phyloP scores from a whole-genome alignment of 2,113 vertebrate genomes.

The Tachysurus fulvidraco region DNA sequence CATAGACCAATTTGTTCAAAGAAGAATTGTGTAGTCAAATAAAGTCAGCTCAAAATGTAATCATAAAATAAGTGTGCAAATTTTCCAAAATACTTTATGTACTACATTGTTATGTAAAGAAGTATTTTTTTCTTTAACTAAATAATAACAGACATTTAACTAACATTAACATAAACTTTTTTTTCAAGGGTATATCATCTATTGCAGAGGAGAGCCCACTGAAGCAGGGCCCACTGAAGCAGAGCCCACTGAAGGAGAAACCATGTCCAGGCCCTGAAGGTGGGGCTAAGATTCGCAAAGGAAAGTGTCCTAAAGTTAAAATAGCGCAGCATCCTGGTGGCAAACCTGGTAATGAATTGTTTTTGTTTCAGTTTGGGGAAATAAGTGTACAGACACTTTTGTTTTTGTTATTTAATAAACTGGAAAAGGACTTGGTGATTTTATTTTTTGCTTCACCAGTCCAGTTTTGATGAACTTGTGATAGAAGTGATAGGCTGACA shows the following conservation, averaged over 20 bases:
- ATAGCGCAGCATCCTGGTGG: conserved; percentile 46
- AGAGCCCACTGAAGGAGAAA: conserved; percentile 47
- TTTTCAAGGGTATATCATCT: conserved; percentile 61
- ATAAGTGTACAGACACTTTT: background rate
- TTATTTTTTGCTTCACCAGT: too few species aligned
- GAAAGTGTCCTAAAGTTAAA: conserved; percentile 58
- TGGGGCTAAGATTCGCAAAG: conserved; percentile 54
- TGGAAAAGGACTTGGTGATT: background rate
- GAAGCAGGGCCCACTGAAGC: conserved; percentile 51
- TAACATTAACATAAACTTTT: background rate
- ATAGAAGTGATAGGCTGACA: too few species aligned
- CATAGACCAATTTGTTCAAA: background rate
- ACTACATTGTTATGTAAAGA: background rate
- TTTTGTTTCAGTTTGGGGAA: background rate
- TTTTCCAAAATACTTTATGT: background rate
- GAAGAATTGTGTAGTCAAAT: background rate
- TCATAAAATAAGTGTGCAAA: background rate
- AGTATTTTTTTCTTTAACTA: conserved; percentile 7
- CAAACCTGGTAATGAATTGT: conserved; percentile 61
- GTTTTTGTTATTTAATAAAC: background rate
- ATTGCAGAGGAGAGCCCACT: conserved; percentile 55
- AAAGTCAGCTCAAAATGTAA: background rate
- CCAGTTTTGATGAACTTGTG: too few species aligned
- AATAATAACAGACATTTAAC: conserved; percentile 17
- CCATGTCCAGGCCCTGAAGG: conserved; percentile 50